Base-by-base conservation (phyloP, 2,113 vertebrate genomes). In the Panthera leo region DNA sequence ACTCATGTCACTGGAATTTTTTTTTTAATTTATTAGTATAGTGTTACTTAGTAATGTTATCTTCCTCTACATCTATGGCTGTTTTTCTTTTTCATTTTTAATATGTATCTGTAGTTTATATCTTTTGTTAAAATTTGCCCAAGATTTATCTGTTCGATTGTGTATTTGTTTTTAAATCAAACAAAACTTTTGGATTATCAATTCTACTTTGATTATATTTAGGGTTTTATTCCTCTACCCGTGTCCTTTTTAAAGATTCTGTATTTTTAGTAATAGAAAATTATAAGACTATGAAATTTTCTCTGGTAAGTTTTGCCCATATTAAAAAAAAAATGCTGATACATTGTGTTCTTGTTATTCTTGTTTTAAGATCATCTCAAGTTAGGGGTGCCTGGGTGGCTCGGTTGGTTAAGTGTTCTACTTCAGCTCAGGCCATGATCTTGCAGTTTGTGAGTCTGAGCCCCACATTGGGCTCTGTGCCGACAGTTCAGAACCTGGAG, bases 281-380 rank as follows among this genome's bases (percentile, higher is more conserved):
- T 82, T 76, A 39, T 42, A 85, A 36, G 55, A 90, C 21, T 55
- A 79, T 42, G 27, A 85, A 75, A 76, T 80, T 85, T 92, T 45
- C 29, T 67, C 55, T 76, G 21, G 31, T 73, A 78, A 71, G 16
- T 90, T 75, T 96, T 89, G 36, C 19, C 8, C n/a, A n/a, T 3
- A 36, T 55, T 84, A 45, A 61, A 80, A 90, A 45, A 45, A 45
- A 85, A 68, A 70, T 88, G 23, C n/a, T 89, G 82, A 55, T 65
- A 23, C 0, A 11, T 58, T 90, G n/a, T 83, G 12, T 85, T 85
- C 8, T 92, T 92, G 2, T 14, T 86, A 85, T 91, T 92, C n/a
- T 90, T 71, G 11, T 75, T 91, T 89, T 51, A 96, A 75, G 79
- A 70, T 36, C 48, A n/a, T 94, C n/a, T 83, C 39, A 82, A n/a